A percentile compares a stretch with the other conserved stretches of the same genome.
These are phyloP conservation scores for Istiophorus platypterus DNA, from an alignment of 2,113 vertebrate species.

Conservation along the genomic window DNA sequence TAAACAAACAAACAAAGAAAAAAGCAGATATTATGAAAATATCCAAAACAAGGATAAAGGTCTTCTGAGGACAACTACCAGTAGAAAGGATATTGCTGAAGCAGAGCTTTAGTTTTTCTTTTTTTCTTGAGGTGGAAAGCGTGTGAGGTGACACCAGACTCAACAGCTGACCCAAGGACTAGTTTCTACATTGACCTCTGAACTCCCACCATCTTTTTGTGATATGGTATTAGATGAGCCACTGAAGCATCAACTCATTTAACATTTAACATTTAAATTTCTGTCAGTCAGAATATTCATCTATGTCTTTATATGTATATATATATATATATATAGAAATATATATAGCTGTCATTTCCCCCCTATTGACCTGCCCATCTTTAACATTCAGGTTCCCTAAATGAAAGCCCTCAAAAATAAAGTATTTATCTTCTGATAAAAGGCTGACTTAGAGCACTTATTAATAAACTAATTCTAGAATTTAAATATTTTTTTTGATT, in stretches of 20 bases:
- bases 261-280: not conserved
- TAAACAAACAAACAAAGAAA: not conserved
- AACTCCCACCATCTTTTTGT: not conserved
- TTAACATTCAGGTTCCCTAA: no score
- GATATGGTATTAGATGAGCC: not conserved
- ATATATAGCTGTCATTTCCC: not conserved
- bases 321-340: no score
- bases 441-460: not conserved
- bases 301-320: not conserved
- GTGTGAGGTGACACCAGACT: constrained; percentile 55
- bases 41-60: not conserved
- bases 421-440: not conserved
- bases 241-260: no score
- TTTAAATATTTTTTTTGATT: not conserved
- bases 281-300: not conserved
- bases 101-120: constrained; percentile 1
- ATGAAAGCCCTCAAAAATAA: not conserved
- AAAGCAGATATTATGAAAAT: not conserved
- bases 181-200: constrained; percentile 29
- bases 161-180: constrained; percentile 39
- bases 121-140: not conserved
- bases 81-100: not conserved
- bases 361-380: not conserved
- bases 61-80: not conserved
- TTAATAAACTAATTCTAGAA: not conserved